Conservation (phyloP, 1,140 invertebrate species). For the Chrysomallon squamiferum region DNA sequence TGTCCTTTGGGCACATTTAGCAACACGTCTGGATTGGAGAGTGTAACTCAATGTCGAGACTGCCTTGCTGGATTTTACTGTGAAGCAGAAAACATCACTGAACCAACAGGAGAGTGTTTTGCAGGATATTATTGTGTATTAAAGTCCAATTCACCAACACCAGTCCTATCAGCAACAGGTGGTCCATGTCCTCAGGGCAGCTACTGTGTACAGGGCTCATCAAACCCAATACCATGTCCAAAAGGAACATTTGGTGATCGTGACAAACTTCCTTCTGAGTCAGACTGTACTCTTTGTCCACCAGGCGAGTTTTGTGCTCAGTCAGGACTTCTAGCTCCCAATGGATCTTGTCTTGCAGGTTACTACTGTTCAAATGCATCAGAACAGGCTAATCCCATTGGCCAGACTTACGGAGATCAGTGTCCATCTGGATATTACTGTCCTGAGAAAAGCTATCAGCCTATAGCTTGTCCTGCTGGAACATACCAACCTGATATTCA, state of each 20-base stretch:
- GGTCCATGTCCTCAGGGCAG: slow-evolving; percentile 56
- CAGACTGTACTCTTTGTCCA: slow-evolving; percentile 53
- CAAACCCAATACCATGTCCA: slow-evolving; percentile 45
- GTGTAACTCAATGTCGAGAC: slow-evolving; percentile 39
- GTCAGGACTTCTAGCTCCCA: slow-evolving; percentile 41
- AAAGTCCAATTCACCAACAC: slow-evolving; percentile 36
- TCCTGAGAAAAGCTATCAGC: slow-evolving; percentile 46
- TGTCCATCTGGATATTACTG: slow-evolving; percentile 56
- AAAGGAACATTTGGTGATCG: slow-evolving; percentile 56
- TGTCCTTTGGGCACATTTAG: slow-evolving; percentile 59
- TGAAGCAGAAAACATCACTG: slow-evolving; percentile 47
- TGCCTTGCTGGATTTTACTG: slow-evolving; percentile 56
- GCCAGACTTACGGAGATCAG: slow-evolving; percentile 52
- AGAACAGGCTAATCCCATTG: slow-evolving; percentile 50
- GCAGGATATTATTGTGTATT: slow-evolving; percentile 57
- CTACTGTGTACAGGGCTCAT: slow-evolving; percentile 48
- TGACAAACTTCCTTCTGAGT: slow-evolving; percentile 35
- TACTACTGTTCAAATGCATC: slow-evolving; percentile 57
- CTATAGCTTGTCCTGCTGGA: slow-evolving; percentile 48
- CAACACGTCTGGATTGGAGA: slow-evolving; percentile 51
- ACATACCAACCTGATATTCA: slow-evolving; percentile 51
- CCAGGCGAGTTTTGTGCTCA: slow-evolving; percentile 53
- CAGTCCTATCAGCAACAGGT: slow-evolving; percentile 31
- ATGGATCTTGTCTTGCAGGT: slow-evolving; percentile 52
- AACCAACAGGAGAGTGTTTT: slow-evolving; percentile 48